Conservation (phyloP, 1,140 invertebrate species). For the Venturia canescens region DNA sequence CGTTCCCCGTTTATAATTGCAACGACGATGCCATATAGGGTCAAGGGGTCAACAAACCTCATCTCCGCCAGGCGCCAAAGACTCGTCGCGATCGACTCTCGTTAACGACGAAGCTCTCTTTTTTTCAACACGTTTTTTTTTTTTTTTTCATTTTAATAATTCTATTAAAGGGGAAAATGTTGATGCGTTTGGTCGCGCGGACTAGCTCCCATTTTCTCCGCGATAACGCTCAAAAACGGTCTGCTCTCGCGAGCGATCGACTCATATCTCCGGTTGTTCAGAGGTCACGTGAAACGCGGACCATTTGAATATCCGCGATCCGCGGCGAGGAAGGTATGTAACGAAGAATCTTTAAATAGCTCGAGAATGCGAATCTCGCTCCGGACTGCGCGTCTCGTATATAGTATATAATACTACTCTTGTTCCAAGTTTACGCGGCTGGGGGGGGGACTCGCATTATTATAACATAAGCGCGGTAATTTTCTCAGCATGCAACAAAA, state of each 20-base stretch:
- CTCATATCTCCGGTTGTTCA: not conserved
- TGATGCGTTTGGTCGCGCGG: too few species aligned
- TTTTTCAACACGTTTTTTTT: not conserved
- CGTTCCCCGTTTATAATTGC: slow-evolving; percentile 22
- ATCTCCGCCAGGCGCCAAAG: slow-evolving; percentile 58
- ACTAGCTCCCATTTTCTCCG: not conserved
- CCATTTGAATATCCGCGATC: slow-evolving; percentile 10
- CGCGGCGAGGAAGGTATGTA: slow-evolving; percentile 7
- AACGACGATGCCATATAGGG: not conserved
- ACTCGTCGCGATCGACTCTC: not conserved
- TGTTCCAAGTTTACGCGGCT: slow-evolving; percentile 25
- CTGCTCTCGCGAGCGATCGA: not conserved
- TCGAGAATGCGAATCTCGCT: not conserved
- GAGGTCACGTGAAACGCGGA: slow-evolving; percentile 12
- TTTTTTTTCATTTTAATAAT: not conserved
- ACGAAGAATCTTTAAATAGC: slow-evolving; percentile 18
- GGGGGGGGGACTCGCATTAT: too few species aligned
- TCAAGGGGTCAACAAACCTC: slow-evolving; percentile 64
- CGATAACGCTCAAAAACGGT: not conserved
- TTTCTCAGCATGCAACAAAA: too few species aligned
- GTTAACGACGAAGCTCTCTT: not conserved
- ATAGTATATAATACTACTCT: not conserved
- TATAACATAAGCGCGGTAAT: too few species aligned
- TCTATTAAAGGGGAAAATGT: not conserved
- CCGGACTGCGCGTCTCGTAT: not conserved